A percentile compares a stretch with the other conserved stretches of the same genome.
Evolutionary conservation across 2,888 invertebrate genomes (phyloP).

Genomic region (Tetheella fluctuosa): DNA sequence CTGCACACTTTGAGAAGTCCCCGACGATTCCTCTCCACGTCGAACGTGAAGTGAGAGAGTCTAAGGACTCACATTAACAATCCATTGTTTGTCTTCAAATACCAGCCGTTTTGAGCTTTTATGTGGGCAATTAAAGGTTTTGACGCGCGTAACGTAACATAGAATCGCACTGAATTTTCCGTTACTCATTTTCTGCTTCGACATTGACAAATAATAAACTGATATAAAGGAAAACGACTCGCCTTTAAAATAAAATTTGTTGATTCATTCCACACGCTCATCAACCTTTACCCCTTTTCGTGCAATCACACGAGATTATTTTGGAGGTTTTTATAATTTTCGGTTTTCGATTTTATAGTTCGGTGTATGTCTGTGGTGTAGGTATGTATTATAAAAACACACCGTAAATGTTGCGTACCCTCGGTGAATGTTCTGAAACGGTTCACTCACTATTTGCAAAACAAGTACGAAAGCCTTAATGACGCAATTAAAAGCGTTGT

Average conservation of each 20-base stretch:
- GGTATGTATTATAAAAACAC: not conserved
- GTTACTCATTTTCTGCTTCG: slow-evolving; percentile 9
- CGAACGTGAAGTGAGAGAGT: slow-evolving; percentile 60
- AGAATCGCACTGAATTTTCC: slow-evolving; percentile 1
- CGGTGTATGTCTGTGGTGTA: no score
- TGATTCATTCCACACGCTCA: slow-evolving; percentile 35
- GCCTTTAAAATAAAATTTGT: slow-evolving; percentile 46
- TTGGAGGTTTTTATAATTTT: slow-evolving; percentile 35
- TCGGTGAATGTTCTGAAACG: slow-evolving; percentile 42
- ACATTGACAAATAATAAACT: not conserved
- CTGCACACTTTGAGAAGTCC: slow-evolving; percentile 61
- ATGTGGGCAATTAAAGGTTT: slow-evolving; percentile 44
- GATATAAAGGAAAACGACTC: slow-evolving; percentile 7
- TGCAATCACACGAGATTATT: slow-evolving; percentile 51
- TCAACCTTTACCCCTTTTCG: slow-evolving; percentile 63
- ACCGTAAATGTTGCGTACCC: slow-evolving; percentile 27
- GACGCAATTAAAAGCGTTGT: slow-evolving; percentile 62
- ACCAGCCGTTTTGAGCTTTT: slow-evolving; percentile 53
- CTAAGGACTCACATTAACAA: slow-evolving; percentile 60
- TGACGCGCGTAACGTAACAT: slow-evolving; percentile 25
- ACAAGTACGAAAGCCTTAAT: slow-evolving; percentile 60
- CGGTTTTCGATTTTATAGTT: no score
- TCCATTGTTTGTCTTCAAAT: slow-evolving; percentile 66
- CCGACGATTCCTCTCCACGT: slow-evolving; percentile 46
- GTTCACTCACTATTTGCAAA: slow-evolving; percentile 56